Percentiles rank a stretch among this genome's conserved stretches.
These are phyloP conservation scores for Rhinoptilus africanus DNA, from an alignment of 2,113 vertebrate species.

Conservation along the genomic window DNA sequence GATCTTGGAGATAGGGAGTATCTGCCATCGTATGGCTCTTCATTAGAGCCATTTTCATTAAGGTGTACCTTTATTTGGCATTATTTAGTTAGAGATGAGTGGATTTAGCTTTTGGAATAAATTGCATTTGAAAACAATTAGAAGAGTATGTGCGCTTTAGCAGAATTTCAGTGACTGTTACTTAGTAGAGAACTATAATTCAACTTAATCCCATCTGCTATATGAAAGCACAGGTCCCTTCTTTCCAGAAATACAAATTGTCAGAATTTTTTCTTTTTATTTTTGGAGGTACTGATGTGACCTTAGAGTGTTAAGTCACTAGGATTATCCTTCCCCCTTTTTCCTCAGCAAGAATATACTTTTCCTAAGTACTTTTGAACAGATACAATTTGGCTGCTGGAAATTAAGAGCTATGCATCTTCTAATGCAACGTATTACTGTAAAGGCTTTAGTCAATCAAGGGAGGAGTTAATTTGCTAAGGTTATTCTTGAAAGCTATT, in stretches of 20 bases:
- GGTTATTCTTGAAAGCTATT: neutral
- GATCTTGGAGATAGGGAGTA: neutral
- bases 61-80: neutral
- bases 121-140: neutral
- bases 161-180: neutral
- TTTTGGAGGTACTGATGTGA: neutral
- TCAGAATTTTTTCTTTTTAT: neutral
- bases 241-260: neutral
- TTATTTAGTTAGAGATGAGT: neutral
- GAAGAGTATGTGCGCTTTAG: neutral
- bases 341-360: neutral
- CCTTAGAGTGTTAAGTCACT: fast-evolving
- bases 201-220: neutral
- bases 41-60: neutral
- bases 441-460: neutral
- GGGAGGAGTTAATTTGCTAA: neutral
- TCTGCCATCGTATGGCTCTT: neutral
- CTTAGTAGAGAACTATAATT: neutral
- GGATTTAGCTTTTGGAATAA: neutral
- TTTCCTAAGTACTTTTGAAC: neutral
- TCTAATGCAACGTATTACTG: neutral
- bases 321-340: neutral
- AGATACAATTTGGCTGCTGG: neutral
- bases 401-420: neutral
- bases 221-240: neutral